These are phyloP conservation scores for Indri indri DNA, from an alignment of 2,113 vertebrate genomes.

Conservation along the genomic window DNA sequence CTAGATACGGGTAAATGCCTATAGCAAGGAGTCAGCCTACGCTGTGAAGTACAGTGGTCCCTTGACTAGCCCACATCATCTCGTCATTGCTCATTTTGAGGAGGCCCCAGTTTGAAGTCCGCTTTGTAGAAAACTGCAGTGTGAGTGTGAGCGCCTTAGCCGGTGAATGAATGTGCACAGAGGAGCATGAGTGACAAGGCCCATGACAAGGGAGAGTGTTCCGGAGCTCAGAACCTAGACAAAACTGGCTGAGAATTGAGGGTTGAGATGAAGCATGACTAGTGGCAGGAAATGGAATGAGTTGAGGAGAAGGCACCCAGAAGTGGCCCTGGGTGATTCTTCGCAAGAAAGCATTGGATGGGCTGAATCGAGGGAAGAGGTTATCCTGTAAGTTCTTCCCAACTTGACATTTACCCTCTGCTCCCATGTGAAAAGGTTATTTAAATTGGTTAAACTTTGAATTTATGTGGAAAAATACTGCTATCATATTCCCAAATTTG, in stretches of 20 bases:
- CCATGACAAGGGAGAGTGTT: neutral
- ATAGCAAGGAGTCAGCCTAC: neutral
- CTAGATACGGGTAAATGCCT: neutral
- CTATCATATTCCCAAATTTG: neutral
- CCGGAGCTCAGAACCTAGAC: neutral
- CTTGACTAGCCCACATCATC: neutral
- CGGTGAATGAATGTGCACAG: neutral
- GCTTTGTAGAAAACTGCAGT: neutral
- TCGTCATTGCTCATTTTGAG: neutral
- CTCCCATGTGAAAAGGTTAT: neutral
- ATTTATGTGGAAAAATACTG: neutral
- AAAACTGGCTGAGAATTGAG: neutral
- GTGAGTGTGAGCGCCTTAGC: neutral
- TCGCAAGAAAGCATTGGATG: neutral
- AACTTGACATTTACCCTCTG: neutral
- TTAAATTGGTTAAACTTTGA: neutral
- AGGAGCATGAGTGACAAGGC: neutral
- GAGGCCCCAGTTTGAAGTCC: neutral
- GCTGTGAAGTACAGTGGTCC: neutral
- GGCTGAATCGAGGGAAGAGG: neutral
- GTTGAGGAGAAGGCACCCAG: neutral
- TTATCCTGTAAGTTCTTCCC: neutral
- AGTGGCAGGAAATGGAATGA: neutral
- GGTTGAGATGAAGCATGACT: neutral
- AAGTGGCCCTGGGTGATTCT: neutral